phyloP scores from a whole-genome alignment of 2,797 vertebrate species.

The Tauraco hartlaubi region DNA sequence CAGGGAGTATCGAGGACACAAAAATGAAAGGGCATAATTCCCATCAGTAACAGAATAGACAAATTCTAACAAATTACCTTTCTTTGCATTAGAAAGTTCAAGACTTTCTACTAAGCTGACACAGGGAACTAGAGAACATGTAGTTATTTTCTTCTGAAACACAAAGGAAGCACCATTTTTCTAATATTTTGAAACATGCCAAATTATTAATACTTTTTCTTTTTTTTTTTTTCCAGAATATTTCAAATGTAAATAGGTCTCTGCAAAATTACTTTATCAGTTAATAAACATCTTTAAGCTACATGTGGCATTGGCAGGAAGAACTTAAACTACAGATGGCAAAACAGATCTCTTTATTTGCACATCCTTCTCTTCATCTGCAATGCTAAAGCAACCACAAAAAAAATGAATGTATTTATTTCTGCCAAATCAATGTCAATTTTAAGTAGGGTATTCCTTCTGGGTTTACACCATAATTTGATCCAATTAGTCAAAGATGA shows the following conservation, averaged over 20 bases:
- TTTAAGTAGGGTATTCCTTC: conserved; percentile 63
- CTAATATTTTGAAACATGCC: not conserved
- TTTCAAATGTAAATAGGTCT: conserved; percentile 30
- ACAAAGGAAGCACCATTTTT: not conserved
- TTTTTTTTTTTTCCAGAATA: not conserved
- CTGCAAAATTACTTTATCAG: conserved; percentile 8
- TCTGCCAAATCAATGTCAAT: conserved; percentile 71
- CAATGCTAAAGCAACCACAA: conserved; percentile 67
- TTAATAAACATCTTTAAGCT: conserved; percentile 77
- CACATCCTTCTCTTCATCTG: conserved; percentile 78
- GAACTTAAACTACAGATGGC: conserved; percentile 81
- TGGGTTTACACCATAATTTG: conserved; percentile 52
- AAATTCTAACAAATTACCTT: not conserved
- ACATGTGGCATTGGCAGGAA: conserved; percentile 73
- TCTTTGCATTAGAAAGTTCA: conserved; percentile 16
- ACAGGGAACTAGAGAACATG: not conserved
- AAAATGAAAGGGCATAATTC: not conserved
- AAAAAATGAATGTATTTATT: conserved; percentile 7
- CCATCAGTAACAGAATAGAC: not conserved
- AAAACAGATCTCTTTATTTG: conserved; percentile 83
- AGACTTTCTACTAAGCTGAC: not conserved
- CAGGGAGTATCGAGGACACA: not conserved
- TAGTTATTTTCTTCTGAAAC: not conserved
- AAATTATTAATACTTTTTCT: not conserved
- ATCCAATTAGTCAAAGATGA: conserved; percentile 63